phyloP scores from a whole-genome alignment of 2,888 invertebrate genomes.

The Ferrisia virgata region DNA sequence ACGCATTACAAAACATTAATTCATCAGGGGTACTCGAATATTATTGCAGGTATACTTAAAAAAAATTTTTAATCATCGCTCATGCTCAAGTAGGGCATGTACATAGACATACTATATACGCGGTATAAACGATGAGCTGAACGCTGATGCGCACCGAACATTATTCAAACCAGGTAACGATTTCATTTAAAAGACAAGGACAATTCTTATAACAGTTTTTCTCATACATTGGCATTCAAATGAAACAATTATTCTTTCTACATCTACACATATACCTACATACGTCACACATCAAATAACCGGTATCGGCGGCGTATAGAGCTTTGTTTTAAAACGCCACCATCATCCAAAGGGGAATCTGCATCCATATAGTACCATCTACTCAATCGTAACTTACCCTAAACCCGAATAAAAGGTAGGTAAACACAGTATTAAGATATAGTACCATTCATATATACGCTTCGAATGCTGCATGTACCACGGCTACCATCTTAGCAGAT shows the following conservation, averaged over 20 bases:
- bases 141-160: background rate
- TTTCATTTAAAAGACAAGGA: background rate
- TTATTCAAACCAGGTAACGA: background rate
- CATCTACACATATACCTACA: background rate
- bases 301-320: background rate
- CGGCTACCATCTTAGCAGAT: no score
- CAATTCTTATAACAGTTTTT: constrained; percentile 12
- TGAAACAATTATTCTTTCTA: background rate
- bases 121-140: background rate
- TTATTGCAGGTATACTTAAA: background rate
- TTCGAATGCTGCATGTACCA: background rate
- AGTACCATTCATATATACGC: no score
- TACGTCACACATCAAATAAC: background rate
- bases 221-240: background rate
- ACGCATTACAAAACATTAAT: constrained; percentile 6
- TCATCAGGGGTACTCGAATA: background rate
- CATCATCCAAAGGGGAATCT: background rate
- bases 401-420: background rate
- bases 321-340: background rate
- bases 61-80: background rate
- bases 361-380: background rate
- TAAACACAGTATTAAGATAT: no score
- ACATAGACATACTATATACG: background rate
- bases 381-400: background rate
- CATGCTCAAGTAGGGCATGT: background rate